Conservation (phyloP, 2,113 vertebrate genomes). For the Dicrurus megarhynchus region DNA sequence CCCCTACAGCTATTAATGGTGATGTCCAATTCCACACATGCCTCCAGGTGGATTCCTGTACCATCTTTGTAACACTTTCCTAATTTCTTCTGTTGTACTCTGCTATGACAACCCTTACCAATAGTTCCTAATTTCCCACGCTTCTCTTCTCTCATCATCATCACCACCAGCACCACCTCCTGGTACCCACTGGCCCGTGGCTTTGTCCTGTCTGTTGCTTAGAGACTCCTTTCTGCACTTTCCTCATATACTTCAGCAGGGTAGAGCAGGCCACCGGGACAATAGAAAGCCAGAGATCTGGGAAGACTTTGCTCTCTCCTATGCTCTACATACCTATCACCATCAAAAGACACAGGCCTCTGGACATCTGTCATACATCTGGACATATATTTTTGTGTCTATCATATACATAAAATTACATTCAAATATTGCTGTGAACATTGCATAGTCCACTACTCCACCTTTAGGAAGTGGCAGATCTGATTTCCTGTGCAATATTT, state of each 20-base stretch:
- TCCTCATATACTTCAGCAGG: background rate
- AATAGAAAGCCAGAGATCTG: background rate
- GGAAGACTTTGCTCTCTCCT: background rate
- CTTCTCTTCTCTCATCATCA: background rate
- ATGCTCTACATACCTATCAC: background rate
- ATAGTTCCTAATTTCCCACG: background rate
- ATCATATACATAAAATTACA: background rate
- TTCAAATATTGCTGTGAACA: background rate
- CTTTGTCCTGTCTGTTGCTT: background rate
- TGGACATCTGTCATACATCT: background rate
- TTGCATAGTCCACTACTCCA: background rate
- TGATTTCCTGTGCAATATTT: background rate
- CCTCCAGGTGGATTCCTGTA: background rate
- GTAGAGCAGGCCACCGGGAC: background rate
- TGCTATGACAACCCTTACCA: fast-evolving
- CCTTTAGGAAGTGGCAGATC: background rate
- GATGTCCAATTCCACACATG: background rate
- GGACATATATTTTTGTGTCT: background rate
- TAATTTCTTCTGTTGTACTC: background rate
- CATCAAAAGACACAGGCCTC: background rate
- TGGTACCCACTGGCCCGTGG: background rate
- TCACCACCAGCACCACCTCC: background rate
- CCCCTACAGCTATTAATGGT: background rate
- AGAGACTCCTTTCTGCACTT: background rate
- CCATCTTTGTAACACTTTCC: background rate